Conservation (phyloP, 2,888 invertebrate species). For the Hanleya hanleyi region DNA sequence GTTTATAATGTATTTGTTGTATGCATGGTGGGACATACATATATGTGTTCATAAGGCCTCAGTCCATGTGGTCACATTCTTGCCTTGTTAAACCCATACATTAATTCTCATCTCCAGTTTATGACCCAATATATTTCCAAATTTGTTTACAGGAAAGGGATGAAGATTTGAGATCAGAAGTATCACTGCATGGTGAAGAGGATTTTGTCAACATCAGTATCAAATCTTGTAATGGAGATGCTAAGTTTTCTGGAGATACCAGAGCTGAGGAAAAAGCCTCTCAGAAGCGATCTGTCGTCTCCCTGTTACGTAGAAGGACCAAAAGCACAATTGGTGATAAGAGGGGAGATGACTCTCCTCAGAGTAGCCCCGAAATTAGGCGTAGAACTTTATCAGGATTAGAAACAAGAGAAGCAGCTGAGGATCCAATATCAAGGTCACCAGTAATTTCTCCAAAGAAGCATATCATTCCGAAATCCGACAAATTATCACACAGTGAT, state of each 20-base stretch:
- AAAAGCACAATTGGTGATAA: background rate
- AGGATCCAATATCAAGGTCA: background rate
- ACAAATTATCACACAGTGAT: background rate
- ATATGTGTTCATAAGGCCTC: no score
- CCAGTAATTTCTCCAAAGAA: constrained; percentile 10
- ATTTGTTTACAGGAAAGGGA: no score
- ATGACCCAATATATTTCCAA: no score
- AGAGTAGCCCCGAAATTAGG: constrained; percentile 7
- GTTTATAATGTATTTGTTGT: no score
- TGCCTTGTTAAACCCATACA: no score
- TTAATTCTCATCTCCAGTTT: no score
- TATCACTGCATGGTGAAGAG: constrained; percentile 24
- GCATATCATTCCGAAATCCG: background rate
- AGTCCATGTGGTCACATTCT: no score
- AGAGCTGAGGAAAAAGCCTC: background rate
- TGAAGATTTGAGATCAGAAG: background rate
- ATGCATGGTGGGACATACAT: no score
- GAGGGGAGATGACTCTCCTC: background rate
- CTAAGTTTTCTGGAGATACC: background rate
- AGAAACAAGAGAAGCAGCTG: background rate
- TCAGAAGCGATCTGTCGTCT: background rate
- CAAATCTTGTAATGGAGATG: constrained; percentile 15
- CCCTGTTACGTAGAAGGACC: background rate
- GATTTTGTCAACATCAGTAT: constrained; percentile 50
- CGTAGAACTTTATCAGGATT: background rate